These are phyloP conservation scores for Passer montanus DNA, from an alignment of 2,113 vertebrate species.

Conservation along the genomic window DNA sequence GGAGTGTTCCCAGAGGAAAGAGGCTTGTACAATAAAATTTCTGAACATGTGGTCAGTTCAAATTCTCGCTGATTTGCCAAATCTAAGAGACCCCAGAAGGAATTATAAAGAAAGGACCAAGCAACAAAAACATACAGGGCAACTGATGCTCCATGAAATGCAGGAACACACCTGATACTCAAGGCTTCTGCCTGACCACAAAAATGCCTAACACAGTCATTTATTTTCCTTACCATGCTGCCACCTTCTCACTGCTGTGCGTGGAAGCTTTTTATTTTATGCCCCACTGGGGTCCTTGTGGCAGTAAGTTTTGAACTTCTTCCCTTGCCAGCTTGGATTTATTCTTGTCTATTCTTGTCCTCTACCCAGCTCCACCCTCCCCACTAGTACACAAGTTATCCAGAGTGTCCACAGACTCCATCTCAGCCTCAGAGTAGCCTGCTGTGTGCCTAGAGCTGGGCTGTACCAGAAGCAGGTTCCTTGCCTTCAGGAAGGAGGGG, in stretches of 20 bases:
- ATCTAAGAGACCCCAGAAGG: neutral
- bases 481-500: neutral
- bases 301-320: neutral
- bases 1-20: neutral
- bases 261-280: neutral
- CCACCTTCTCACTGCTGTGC: neutral
- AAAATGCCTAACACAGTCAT: neutral
- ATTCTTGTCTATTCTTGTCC: neutral
- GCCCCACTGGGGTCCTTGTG: neutral
- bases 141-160: neutral
- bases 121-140: neutral
- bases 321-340: neutral
- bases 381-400: accelerated
- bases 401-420: neutral
- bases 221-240: neutral
- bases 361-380: neutral
- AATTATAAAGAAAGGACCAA: neutral
- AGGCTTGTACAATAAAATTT: accelerated
- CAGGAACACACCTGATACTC: neutral
- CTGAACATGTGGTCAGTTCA: accelerated
- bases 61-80: neutral
- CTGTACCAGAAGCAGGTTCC: neutral
- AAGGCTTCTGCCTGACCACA: neutral
- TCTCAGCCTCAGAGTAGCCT: neutral
- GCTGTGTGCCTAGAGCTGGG: accelerated